Conservation (phyloP, 2,888 invertebrate genomes). For the Baccha elongata region DNA sequence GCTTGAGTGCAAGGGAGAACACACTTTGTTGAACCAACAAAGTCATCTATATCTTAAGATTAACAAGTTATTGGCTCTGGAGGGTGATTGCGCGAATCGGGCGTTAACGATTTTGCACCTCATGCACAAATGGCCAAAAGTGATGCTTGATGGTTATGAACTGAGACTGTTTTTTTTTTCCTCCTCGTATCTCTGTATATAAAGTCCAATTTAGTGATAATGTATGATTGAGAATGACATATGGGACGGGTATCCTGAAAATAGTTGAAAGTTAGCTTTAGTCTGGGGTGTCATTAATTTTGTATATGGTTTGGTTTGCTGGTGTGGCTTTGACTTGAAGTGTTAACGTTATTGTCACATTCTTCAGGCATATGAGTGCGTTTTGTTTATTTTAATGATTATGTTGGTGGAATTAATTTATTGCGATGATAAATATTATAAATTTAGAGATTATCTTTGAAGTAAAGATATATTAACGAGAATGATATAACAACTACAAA, state of each 20-base stretch:
- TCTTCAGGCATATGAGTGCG: constrained; percentile 42
- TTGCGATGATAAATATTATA: constrained; percentile 55
- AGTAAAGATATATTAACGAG: constrained; percentile 39
- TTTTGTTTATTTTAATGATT: constrained; percentile 60
- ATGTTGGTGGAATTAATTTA: constrained; percentile 59
- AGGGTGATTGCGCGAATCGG: constrained; percentile 58
- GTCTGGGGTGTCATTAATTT: constrained; percentile 65
- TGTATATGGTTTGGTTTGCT: background rate
- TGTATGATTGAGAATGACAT: constrained; percentile 72
- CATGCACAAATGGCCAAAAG: constrained; percentile 69
- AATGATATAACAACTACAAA: constrained; percentile 52
- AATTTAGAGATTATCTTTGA: constrained; percentile 39
- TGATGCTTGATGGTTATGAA: constrained; percentile 49
- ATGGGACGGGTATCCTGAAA: constrained; percentile 67
- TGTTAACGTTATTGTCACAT: constrained; percentile 72
- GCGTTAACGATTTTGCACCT: constrained; percentile 72
- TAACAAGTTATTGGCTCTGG: constrained; percentile 57
- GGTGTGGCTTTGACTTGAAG: constrained; percentile 5
- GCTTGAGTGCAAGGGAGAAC: constrained; percentile 22
- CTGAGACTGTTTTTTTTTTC: constrained; percentile 6
- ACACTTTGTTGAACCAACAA: constrained; percentile 20
- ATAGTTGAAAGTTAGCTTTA: constrained; percentile 65
- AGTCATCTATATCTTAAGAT: constrained; percentile 56
- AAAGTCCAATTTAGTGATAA: constrained; percentile 64
- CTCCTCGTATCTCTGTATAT: constrained; percentile 40